These are phyloP conservation scores for Teleiodes luculella DNA, from an alignment of 2,888 invertebrate genomes.

Conservation along the genomic window DNA sequence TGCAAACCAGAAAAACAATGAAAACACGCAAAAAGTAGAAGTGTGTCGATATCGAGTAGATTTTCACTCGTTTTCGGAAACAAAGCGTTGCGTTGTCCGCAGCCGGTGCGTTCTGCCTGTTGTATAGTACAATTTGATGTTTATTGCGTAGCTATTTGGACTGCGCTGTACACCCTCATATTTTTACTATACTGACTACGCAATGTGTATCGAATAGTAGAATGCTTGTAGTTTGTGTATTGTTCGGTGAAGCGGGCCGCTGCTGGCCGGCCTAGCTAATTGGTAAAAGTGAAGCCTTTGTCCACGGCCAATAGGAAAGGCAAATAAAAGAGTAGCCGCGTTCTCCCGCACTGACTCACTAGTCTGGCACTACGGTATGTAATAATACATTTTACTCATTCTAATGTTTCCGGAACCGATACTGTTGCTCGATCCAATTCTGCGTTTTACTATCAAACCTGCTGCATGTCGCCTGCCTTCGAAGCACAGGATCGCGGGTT, in stretches of 20 bases:
- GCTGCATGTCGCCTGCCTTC: no score
- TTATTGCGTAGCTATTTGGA: no score
- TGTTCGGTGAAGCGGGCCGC: no score
- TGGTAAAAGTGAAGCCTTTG: slow-evolving; percentile 73
- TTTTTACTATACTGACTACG: no score
- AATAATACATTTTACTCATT: background rate
- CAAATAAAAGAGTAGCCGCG: slow-evolving; percentile 56
- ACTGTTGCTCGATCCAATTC: slow-evolving; percentile 16
- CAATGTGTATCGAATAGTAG: no score
- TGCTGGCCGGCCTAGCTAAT: slow-evolving; percentile 60
- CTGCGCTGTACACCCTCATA: no score
- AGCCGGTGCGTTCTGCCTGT: slow-evolving; percentile 32
- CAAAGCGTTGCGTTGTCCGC: slow-evolving; percentile 41
- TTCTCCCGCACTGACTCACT: slow-evolving; percentile 49
- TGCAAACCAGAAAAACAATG: background rate
- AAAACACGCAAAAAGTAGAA: slow-evolving; percentile 27
- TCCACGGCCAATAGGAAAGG: slow-evolving; percentile 52
- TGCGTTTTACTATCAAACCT: background rate
- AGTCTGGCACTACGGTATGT: no score
- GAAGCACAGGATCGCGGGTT: no score
- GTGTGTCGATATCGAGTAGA: slow-evolving; percentile 56
- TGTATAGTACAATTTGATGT: no score
- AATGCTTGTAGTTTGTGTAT: no score
- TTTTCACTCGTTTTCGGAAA: slow-evolving; percentile 69
- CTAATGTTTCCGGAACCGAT: slow-evolving; percentile 22